Evolutionary conservation across 2,888 invertebrate species (phyloP).

Genomic region (Pollenia labialis): DNA sequence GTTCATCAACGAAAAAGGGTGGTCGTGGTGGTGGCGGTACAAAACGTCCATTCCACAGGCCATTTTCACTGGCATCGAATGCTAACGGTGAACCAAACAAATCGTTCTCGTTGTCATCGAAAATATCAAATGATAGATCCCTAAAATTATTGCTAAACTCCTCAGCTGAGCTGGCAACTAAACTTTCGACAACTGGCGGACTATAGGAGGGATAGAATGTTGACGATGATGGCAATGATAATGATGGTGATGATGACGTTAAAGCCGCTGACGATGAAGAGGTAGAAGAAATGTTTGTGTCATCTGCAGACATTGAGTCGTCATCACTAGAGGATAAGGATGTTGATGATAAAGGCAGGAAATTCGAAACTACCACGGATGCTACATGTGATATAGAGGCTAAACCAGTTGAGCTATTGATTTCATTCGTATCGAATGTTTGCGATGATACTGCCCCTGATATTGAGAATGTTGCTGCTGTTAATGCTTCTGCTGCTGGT

Average conservation of each 20-base stretch:
- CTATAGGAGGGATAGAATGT: constrained; percentile 79
- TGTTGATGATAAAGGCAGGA: constrained; percentile 75
- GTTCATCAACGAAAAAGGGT: constrained; percentile 87
- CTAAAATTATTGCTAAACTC: constrained; percentile 81
- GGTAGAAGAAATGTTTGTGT: constrained; percentile 59
- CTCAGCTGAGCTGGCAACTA: constrained; percentile 82
- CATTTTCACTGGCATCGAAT: constrained; percentile 84
- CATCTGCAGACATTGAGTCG: constrained; percentile 72
- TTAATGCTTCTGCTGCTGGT: constrained; percentile 29
- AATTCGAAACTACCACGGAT: constrained; percentile 75
- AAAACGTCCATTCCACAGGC: constrained; percentile 85
- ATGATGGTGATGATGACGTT: constrained; percentile 51
- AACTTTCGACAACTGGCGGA: constrained; percentile 81
- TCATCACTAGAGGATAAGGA: constrained; percentile 67
- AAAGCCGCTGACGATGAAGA: constrained; percentile 45
- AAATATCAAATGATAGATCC: constrained; percentile 83
- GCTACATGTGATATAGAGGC: constrained; percentile 73
- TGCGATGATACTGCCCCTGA: constrained; percentile 57
- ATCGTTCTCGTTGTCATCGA: constrained; percentile 82
- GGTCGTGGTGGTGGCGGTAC: constrained; percentile 89
- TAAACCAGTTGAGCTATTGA: constrained; percentile 73
- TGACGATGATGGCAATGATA: constrained; percentile 49
- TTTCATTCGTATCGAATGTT: constrained; percentile 60
- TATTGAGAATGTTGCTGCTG: constrained; percentile 51
- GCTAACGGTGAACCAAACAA: constrained; percentile 84